Base-by-base conservation (phyloP, 2,113 vertebrate species). In the Colinus virginianus region DNA sequence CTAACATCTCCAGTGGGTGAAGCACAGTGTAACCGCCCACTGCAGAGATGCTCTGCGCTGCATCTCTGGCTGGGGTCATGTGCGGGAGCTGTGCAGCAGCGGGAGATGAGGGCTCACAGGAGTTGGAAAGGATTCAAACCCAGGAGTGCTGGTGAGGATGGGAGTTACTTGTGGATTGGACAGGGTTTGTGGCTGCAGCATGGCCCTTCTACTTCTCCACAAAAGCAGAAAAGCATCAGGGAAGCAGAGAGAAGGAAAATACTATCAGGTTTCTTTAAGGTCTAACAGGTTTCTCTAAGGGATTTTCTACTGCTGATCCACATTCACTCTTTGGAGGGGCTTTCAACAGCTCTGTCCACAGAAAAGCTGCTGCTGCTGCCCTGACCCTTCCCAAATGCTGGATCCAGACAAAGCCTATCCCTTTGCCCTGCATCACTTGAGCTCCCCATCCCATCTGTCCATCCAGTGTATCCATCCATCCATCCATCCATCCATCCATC, bases 1-100 rank as follows among this genome's bases (percentile, higher is more conserved):
- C 81, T 30, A 25, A 5, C 68, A 66, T 68, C 90, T 87, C 38
- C 59, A 79, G 92, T 90, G 86, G 96, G 94, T 3, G 28, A 86
- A 84, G 76, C 23, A n/a, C 62, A 77, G 77, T 32, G 69, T 64
- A 78, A 83, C 71, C 80, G 49, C 69, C 90, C 88, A 92, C 94
- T 18, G 13, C 1, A 2, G 71, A 84, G 90, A 67, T 92, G 45
- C 26, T 91, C 90, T 77, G 69, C 82, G 82, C 81, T 68, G 66
- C 28, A 42, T 43, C 69, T 94, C 70, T 0, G 6, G 2, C 71
- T 92, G 82, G 51, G 67, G 43, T 75, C 18, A 1, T 40, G 63
- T 71, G 87, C 9, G 1, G 75, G 78, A 92, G 87, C 87, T 69
- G 78, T 56, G 61, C 42, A 63, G 17, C 20, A 28, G 46, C 13